Evolutionary conservation across 2,888 invertebrate genomes (phyloP), one percentile per base, ranked within the genome.

Genomic region (Serripes groenlandicus): DNA sequence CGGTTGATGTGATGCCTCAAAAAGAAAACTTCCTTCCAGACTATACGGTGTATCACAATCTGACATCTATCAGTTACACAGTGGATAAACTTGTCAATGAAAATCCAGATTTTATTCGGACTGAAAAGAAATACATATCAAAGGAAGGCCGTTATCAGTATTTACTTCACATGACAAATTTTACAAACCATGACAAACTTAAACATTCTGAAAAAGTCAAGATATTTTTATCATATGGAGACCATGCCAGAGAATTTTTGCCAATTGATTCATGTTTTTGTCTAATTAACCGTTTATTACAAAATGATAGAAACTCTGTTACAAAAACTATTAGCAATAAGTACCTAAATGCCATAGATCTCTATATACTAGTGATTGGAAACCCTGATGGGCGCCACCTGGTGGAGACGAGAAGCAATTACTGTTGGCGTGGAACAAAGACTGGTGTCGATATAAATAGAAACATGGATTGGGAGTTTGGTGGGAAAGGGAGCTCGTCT

Each of bases 401-500:
- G 80, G 86, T 94, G 26, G 93, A 94, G 79, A 76, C 82, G 37
- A 88, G 90, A 3, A 75, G 87, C 1, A 94, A 94, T 83, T 93
- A 92, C 75, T 94, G 94, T 75, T 94, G 94, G 94, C 72, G 94
- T 71, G 94, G 94, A 34, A 94, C 93, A 5, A 89, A 90, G 28
- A 84, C 85, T n/a, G 94, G 94, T 5, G 93, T 94, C 1, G 94
- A 94, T 85, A 81, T 94, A 4, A 93, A 94, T 81, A 87, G 94
- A 68, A 94, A 94, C 83, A 94, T 94, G 90, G 92, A 92, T 75
- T 94, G 93, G 93, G 90, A 93, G 81, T 94, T 90, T 91, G 94
- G 92, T 18, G 90, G 90, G n/a, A 86, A 87, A 56, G 94, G 94
- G 3, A 93, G 93, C 74, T 93, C 93, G 7, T 64, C 64, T 21